Conservation (phyloP, 2,797 vertebrate genomes). For the Myoxocephalus aenaeus region DNA sequence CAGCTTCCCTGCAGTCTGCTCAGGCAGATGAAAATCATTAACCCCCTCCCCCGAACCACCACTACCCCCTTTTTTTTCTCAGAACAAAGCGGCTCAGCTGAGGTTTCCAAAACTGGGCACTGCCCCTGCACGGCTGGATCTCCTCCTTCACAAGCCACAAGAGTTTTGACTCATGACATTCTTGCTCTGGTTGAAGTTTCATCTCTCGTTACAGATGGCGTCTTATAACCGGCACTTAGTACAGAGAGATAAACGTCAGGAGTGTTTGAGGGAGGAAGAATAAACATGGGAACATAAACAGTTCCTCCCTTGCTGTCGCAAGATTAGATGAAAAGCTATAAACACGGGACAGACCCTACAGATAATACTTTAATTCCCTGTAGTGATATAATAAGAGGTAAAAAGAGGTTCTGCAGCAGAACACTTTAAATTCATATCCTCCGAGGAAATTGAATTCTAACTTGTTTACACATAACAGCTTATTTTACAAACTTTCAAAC, state of each 20-base stretch:
- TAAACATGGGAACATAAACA: conserved; percentile 30
- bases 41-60: conserved; percentile 24
- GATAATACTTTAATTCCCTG: background rate
- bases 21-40: conserved; percentile 75
- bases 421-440: background rate
- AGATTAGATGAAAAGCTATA: background rate
- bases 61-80: conserved; percentile 8
- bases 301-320: conserved; percentile 4
- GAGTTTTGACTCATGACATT: conserved; percentile 45
- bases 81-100: conserved; percentile 78
- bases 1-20: conserved; percentile 37
- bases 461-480: background rate
- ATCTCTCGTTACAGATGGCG: conserved; percentile 27
- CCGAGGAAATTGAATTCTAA: background rate
- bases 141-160: conserved; percentile 42
- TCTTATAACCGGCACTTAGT: background rate
- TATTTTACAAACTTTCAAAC: background rate
- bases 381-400: background rate
- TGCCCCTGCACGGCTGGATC: conserved; percentile 26
- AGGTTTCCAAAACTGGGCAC: conserved; percentile 53
- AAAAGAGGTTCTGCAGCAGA: background rate
- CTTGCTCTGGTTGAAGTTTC: conserved; percentile 35
- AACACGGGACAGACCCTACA: background rate
- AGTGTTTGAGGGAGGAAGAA: conserved; percentile 10
- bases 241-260: background rate